phyloP scores from a whole-genome alignment of 2,888 invertebrate genomes.

The Hermodice carunculata region DNA sequence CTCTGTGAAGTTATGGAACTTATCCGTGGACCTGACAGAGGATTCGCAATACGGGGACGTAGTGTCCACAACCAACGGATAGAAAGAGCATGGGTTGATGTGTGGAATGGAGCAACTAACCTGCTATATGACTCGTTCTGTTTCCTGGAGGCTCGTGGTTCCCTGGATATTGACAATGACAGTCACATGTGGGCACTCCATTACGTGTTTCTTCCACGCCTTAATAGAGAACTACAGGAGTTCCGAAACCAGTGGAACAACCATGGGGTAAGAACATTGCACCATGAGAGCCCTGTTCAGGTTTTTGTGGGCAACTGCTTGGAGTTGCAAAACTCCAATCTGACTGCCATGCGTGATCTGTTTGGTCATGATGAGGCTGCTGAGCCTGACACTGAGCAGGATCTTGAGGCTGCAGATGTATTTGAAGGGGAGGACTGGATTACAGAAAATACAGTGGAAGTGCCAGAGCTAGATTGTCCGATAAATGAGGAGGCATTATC shows the following conservation, averaged over 20 bases:
- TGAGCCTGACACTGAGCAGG: too few species aligned
- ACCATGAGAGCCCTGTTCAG: slow-evolving; percentile 16
- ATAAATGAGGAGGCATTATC: too few species aligned
- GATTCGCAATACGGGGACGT: slow-evolving; percentile 34
- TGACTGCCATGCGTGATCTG: neutral
- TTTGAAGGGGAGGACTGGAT: too few species aligned
- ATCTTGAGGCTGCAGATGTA: too few species aligned
- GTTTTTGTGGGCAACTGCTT: slow-evolving; percentile 14
- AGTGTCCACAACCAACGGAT: slow-evolving; percentile 43
- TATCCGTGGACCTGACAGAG: slow-evolving; percentile 28
- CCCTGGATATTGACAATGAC: slow-evolving; percentile 9
- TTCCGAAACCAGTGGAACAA: slow-evolving; percentile 29
- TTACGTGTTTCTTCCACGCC: slow-evolving; percentile 16
- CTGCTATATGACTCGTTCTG: slow-evolving; percentile 23
- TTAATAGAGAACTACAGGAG: slow-evolving; percentile 13
- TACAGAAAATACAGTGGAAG: too few species aligned
- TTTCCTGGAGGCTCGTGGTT: slow-evolving; percentile 17
- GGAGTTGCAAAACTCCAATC: neutral
- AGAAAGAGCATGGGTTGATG: slow-evolving; percentile 39
- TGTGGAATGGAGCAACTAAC: slow-evolving; percentile 20
- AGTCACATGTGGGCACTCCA: slow-evolving; percentile 21
- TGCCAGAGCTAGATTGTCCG: too few species aligned
- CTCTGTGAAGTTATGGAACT: slow-evolving; percentile 27
- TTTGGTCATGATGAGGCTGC: neutral
- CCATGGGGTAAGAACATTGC: slow-evolving; percentile 26